Conservation (phyloP, 92 coral and sea anemone genomes). For the Pocillopora meandrina region DNA sequence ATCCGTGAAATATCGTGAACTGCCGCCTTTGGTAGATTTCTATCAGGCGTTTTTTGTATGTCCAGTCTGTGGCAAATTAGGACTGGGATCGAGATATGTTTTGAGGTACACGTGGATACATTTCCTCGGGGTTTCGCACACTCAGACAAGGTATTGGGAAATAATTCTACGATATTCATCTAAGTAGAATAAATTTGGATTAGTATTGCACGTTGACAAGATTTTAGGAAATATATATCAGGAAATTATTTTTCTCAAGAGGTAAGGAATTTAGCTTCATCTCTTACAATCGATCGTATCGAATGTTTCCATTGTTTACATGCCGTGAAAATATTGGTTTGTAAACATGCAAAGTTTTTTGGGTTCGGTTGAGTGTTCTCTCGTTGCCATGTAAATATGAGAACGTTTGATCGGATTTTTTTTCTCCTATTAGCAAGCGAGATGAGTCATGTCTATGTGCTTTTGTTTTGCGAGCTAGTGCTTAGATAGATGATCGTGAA, state of each 20-base stretch:
- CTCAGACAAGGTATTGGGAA: background rate
- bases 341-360: background rate
- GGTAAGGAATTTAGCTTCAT: background rate
- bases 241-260: background rate
- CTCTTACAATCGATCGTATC: background rate
- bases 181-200: background rate
- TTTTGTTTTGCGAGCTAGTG: background rate
- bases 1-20: background rate
- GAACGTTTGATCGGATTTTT: background rate
- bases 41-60: background rate
- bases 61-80: background rate
- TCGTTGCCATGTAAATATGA: constrained; percentile 11
- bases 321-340: background rate
- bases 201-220: background rate
- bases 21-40: constrained; percentile 13
- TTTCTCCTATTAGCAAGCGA: background rate
- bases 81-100: constrained; percentile 24
- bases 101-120: background rate
- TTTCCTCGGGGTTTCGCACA: background rate
- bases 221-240: background rate
- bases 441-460: background rate
- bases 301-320: background rate
- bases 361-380: no score
- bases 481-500: no score
- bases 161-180: background rate